These are phyloP conservation scores for Drosophila mulleri DNA, from an alignment of 2,888 invertebrate species.

Conservation along the genomic window DNA sequence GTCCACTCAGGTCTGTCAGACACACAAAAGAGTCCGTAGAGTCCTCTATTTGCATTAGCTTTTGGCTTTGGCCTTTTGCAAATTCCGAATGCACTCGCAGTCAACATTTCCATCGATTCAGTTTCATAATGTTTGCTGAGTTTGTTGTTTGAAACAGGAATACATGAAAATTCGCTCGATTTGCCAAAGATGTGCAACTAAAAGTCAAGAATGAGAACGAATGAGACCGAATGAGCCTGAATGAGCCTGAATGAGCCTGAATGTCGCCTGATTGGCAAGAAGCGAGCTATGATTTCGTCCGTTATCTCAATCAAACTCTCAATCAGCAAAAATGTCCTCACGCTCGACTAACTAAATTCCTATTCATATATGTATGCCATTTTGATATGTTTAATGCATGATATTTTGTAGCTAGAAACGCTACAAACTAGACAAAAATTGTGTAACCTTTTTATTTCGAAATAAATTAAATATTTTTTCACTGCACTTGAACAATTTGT, in stretches of 20 bases:
- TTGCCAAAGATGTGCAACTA: background rate
- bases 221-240: too few relatives aligned
- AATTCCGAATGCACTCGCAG: constrained; percentile 10
- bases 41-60: background rate
- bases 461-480: constrained; percentile 6
- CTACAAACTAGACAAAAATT: background rate
- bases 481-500: background rate
- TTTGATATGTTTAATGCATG: constrained; percentile 8
- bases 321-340: background rate
- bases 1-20: constrained; percentile 63
- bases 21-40: constrained; percentile 45
- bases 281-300: background rate
- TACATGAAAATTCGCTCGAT: background rate
- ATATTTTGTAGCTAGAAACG: background rate
- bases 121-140: background rate
- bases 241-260: background rate
- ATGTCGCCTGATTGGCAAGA: constrained; percentile 37
- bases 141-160: background rate
- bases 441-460: background rate
- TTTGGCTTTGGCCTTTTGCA: background rate
- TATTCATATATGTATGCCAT: constrained; percentile 35
- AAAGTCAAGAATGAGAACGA: constrained; percentile 6
- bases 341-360: constrained; percentile 19
- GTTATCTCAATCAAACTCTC: constrained; percentile 15
- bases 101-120: background rate